A percentile compares a stretch with the other conserved stretches of the same genome.
Evolutionary conservation across 2,113 vertebrate species (phyloP).

Genomic region (Pipra filicauda): DNA sequence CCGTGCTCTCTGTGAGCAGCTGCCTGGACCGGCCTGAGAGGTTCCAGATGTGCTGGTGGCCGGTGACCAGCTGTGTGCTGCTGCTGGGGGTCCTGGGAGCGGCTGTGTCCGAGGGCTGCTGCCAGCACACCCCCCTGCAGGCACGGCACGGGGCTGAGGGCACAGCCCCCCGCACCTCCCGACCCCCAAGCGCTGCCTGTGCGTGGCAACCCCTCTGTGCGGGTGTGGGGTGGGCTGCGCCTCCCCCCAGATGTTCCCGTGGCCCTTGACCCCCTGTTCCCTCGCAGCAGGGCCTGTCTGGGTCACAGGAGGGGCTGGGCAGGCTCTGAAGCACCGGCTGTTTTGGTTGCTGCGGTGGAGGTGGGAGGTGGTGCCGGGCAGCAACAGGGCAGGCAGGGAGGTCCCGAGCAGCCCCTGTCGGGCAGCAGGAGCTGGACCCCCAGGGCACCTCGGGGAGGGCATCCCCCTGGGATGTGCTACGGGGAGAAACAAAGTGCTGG

Average conservation of each 20-base stretch:
- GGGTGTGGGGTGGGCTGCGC: neutral
- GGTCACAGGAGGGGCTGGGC: neutral
- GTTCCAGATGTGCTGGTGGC: neutral
- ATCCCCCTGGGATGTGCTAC: neutral
- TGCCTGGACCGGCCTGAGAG: neutral
- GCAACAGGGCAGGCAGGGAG: neutral
- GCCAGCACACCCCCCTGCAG: neutral
- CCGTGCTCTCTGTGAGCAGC: rapidly evolving
- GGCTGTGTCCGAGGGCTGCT: neutral
- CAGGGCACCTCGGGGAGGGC: neutral
- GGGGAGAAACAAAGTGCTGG: neutral
- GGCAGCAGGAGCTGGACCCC: neutral
- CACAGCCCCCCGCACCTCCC: neutral
- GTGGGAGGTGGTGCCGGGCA: neutral
- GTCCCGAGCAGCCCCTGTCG: neutral
- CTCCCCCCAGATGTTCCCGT: slow-evolving; percentile 20
- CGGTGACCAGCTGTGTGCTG: neutral
- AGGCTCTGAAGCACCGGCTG: neutral
- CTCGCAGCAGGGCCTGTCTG: slow-evolving; percentile 21
- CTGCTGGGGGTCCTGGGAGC: neutral
- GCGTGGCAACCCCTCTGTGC: neutral
- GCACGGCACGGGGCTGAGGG: neutral
- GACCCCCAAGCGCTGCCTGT: neutral
- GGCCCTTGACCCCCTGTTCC: slow-evolving; percentile 45
- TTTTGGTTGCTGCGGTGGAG: rapidly evolving